A percentile compares a stretch with the other conserved stretches of the same genome.
Conservation (phyloP, 2,797 vertebrate genomes). For the Melanotaenia maccullochi region DNA sequence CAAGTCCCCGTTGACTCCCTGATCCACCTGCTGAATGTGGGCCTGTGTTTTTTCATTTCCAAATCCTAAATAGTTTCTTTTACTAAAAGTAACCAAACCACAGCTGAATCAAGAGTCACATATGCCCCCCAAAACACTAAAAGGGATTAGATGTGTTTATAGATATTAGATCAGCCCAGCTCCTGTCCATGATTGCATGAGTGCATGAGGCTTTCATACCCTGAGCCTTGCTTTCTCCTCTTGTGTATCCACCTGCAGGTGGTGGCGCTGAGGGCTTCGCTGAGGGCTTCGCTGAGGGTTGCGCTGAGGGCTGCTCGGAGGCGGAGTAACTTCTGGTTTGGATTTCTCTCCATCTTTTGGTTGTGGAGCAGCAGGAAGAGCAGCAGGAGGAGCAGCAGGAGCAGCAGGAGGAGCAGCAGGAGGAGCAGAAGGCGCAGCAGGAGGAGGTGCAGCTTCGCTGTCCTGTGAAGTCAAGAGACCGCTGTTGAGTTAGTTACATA, state of each 20-base stretch:
- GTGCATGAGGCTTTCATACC: constrained; percentile 66
- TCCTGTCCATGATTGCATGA: neutral
- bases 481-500: neutral
- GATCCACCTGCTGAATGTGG: too few species aligned
- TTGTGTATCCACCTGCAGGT: constrained; percentile 31
- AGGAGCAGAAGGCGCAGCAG: constrained; percentile 19
- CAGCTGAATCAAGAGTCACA: too few species aligned
- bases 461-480: constrained; percentile 53
- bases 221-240: constrained; percentile 78
- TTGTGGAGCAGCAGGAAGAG: constrained; percentile 22
- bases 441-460: constrained; percentile 56
- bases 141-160: too few species aligned
- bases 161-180: neutral
- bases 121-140: neutral
- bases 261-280: constrained; percentile 21
- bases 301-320: constrained; percentile 26
- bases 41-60: too few species aligned
- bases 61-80: too few species aligned
- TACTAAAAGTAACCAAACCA: too few species aligned
- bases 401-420: constrained; percentile 20
- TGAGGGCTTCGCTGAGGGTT: constrained; percentile 34
- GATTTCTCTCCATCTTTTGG: constrained; percentile 40
- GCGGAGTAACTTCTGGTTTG: constrained; percentile 28
- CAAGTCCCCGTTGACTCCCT: too few species aligned
- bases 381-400: constrained; percentile 20